phyloP scores from a whole-genome alignment of 2,797 vertebrate genomes.

The Peromyscus aztecus region DNA sequence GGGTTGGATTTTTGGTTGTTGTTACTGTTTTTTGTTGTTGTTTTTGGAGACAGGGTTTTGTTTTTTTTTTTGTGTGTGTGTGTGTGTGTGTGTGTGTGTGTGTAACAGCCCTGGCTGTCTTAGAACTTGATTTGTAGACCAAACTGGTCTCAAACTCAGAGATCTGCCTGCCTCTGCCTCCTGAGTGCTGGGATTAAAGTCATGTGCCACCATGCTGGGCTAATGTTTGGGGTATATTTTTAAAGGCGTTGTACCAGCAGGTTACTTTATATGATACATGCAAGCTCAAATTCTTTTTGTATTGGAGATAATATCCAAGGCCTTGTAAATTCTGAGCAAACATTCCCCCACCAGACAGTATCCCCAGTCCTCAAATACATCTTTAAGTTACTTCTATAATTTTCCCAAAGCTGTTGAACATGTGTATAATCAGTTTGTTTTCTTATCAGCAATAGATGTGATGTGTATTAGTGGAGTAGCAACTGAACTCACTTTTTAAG shows the following conservation, averaged over 20 bases:
- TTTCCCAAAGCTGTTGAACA: conserved; percentile 43
- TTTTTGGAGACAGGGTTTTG: neutral
- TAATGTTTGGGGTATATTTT: conserved; percentile 18
- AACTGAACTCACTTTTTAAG: conserved; percentile 18
- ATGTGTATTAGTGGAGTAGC: conserved; percentile 3
- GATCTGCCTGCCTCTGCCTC: neutral
- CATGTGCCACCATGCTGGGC: neutral
- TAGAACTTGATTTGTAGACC: neutral
- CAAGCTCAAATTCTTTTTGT: conserved; percentile 21
- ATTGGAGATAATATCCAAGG: neutral
- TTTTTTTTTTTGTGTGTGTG: neutral
- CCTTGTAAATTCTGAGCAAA: neutral
- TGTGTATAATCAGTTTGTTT: conserved; percentile 65
- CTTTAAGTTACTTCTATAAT: conserved; percentile 67
- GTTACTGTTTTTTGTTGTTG: neutral
- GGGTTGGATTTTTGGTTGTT: neutral
- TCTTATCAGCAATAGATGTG: conserved; percentile 29
- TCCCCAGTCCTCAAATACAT: conserved; percentile 45
- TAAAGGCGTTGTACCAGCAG: conserved; percentile 57
- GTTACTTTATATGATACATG: conserved; percentile 50
- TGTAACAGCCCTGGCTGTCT: neutral
- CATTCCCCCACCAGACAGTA: neutral
- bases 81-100: neutral
- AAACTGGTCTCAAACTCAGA: neutral
- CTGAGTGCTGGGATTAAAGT: neutral